Conservation (phyloP, 1,140 invertebrate species). For the Triops longicaudatus region DNA sequence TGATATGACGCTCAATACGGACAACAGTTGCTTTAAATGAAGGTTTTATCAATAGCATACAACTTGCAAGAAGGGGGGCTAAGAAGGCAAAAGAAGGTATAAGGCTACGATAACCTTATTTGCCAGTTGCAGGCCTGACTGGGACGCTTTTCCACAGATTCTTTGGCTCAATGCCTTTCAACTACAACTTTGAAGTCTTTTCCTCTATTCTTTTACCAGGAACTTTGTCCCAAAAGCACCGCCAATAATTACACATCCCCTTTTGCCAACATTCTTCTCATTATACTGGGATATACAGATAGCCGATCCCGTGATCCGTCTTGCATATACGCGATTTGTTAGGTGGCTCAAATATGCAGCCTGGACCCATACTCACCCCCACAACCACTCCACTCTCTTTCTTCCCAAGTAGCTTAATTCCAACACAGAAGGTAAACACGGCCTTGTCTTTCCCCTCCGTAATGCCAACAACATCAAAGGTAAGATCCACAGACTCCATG, state of each 20-base stretch:
- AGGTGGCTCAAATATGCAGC: not conserved
- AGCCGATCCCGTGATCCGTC: not conserved
- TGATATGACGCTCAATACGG: not conserved
- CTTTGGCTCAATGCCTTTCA: not conserved
- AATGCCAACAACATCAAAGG: not conserved
- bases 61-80: not conserved
- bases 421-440: not conserved
- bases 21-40: not conserved
- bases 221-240: not conserved
- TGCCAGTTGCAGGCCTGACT: not conserved
- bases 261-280: slow-evolving; percentile 5
- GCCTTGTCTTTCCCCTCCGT: not conserved
- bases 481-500: not conserved
- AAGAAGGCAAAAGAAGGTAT: too few relatives aligned
- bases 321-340: not conserved
- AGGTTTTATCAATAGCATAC: not conserved
- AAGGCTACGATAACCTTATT: not conserved
- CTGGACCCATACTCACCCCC: not conserved
- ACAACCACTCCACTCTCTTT: not conserved
- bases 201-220: not conserved
- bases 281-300: not conserved
- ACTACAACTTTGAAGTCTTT: not conserved
- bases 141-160: not conserved
- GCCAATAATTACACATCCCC: not conserved
- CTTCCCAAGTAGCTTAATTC: not conserved